Evolutionary conservation across 2,113 vertebrate genomes (phyloP).

Genomic region (Columba livia): DNA sequence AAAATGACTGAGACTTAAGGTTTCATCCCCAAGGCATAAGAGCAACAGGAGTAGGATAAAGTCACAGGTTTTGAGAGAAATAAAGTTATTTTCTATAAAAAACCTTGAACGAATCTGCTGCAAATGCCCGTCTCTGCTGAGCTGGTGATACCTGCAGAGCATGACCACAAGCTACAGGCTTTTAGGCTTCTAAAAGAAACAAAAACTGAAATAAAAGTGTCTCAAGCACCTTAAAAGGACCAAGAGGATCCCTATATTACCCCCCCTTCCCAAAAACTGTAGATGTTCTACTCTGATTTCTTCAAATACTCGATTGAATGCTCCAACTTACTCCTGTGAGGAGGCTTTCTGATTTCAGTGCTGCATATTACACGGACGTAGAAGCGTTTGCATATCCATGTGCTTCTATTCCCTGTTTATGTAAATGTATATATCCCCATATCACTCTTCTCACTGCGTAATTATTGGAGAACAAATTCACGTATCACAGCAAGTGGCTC

Average conservation of each 20-base stretch:
- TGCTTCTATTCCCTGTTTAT: neutral
- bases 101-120: neutral
- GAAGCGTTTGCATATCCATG: accelerated
- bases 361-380: neutral
- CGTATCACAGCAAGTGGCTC: neutral
- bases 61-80: neutral
- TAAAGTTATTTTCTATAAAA: neutral
- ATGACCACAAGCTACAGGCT: neutral
- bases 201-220: neutral
- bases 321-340: neutral
- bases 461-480: neutral
- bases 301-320: neutral
- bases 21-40: neutral
- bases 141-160: neutral
- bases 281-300: neutral
- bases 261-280: neutral
- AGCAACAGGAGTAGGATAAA: neutral
- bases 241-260: neutral
- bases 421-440: neutral
- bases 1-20: accelerated
- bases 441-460: neutral
- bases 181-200: neutral
- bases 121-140: neutral
- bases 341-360: neutral
- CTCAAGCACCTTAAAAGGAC: neutral